Percentiles rank a stretch among this genome's conserved stretches.
Evolutionary conservation across 1,140 invertebrate species (phyloP).

Genomic region (Sesamia nonagrioides): DNA sequence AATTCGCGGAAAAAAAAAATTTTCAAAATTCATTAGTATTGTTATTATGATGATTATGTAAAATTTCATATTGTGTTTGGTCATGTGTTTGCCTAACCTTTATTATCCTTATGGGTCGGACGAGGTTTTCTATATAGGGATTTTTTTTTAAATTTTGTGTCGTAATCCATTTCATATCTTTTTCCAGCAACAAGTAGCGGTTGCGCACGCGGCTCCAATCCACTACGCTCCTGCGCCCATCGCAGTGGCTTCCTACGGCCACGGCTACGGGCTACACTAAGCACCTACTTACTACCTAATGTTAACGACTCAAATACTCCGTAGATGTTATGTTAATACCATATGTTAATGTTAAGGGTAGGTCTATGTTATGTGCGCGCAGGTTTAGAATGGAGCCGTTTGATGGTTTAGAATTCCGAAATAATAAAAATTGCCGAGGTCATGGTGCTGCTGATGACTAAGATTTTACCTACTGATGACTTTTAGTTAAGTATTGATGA

Average conservation of each 20-base stretch:
- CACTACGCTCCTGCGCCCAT: constrained; percentile 67
- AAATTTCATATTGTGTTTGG: no score
- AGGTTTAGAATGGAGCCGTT: not conserved
- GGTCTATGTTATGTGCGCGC: constrained; percentile 13
- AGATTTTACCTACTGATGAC: not conserved
- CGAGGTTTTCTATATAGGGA: no score
- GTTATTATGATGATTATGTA: no score
- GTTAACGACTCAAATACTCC: constrained; percentile 28
- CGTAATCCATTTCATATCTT: not conserved
- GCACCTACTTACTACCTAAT: constrained; percentile 16
- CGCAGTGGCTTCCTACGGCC: constrained; percentile 64
- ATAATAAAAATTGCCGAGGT: not conserved
- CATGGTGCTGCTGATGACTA: not conserved
- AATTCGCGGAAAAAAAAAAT: no score
- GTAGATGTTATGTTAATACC: constrained; percentile 20
- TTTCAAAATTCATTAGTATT: no score
- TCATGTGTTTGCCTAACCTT: no score
- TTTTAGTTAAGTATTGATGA: not conserved
- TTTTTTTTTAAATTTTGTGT: no score
- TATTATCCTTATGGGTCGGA: no score
- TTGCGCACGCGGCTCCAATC: constrained; percentile 47
- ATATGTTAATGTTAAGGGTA: constrained; percentile 15
- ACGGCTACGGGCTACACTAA: constrained; percentile 46
- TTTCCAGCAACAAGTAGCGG: constrained; percentile 46
- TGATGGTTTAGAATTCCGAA: constrained; percentile 19